Conservation (phyloP, 2,888 invertebrate genomes). For the Trichopria drosophilae region DNA sequence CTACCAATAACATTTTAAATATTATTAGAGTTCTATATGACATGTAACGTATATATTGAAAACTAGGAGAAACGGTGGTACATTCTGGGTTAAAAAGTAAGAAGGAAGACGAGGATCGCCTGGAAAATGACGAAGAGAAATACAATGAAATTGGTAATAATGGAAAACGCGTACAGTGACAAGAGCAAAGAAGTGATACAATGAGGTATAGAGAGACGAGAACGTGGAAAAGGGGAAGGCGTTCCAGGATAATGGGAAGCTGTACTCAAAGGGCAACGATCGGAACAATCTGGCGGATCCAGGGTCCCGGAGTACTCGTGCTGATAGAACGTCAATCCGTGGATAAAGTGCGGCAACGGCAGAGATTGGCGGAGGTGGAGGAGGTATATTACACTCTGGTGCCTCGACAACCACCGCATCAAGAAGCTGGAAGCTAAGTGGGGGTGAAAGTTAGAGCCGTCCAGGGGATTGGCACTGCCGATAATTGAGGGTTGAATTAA, state of each 20-base stretch:
- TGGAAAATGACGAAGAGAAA: slow-evolving; percentile 32
- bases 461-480: slow-evolving; percentile 40
- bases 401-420: slow-evolving; percentile 9
- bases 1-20: too few relatives aligned
- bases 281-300: background rate
- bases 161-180: too few relatives aligned
- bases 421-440: slow-evolving; percentile 12
- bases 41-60: too few relatives aligned
- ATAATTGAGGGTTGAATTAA: slow-evolving; percentile 48
- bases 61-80: too few relatives aligned
- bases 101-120: too few relatives aligned
- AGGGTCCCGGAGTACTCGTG: slow-evolving; percentile 7
- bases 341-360: slow-evolving; percentile 37
- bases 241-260: slow-evolving; percentile 12
- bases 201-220: too few relatives aligned
- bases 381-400: slow-evolving; percentile 29
- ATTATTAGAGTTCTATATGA: too few relatives aligned
- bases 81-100: too few relatives aligned
- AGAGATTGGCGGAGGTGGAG: slow-evolving; percentile 24
- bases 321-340: slow-evolving; percentile 40
- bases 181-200: too few relatives aligned
- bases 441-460: slow-evolving; percentile 40
- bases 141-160: too few relatives aligned
- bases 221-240: slow-evolving; percentile 25
- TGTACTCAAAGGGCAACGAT: slow-evolving; percentile 1